These are phyloP conservation scores for Labeo catla DNA, from an alignment of 2,113 vertebrate species.

Conservation along the genomic window DNA sequence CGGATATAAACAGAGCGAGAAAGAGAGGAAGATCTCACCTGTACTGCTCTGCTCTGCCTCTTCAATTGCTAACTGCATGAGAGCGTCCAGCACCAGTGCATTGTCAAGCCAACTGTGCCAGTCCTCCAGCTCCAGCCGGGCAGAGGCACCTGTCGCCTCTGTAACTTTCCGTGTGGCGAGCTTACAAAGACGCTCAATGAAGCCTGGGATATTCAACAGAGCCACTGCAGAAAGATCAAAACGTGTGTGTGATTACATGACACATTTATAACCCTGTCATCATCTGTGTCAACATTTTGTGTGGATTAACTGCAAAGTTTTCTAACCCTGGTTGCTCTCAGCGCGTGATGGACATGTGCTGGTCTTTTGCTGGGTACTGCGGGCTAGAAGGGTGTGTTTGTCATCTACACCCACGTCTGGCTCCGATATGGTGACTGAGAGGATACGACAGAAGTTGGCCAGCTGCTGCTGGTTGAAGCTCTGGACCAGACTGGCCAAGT, in stretches of 20 bases:
- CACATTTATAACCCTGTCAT: neutral
- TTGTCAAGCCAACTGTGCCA: constrained; percentile 99
- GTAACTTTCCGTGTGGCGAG: constrained; percentile 95
- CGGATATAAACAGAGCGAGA: neutral
- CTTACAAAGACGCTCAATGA: constrained; percentile 94
- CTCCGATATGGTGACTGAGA: constrained; percentile 97
- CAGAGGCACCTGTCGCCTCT: constrained; percentile 88
- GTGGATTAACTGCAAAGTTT: neutral
- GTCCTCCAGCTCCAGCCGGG: constrained; percentile 94
- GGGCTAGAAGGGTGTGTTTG: constrained; percentile 95
- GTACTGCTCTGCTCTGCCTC: constrained; percentile 94
- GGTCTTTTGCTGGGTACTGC: constrained; percentile 94
- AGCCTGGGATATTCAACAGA: constrained; percentile 94
- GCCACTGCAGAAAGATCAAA: constrained; percentile 77
- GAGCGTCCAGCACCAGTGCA: constrained; percentile 91
- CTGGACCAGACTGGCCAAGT: constrained; percentile 89
- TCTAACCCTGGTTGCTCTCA: constrained; percentile 93
- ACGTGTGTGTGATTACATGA: neutral
- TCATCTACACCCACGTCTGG: constrained; percentile 95
- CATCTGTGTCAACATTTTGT: neutral
- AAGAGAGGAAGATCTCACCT: constrained; percentile 72
- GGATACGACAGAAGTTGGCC: constrained; percentile 97
- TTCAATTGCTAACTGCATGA: constrained; percentile 96
- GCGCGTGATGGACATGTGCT: constrained; percentile 88
- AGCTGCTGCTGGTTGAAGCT: constrained; percentile 98